Evolutionary conservation across 2,888 invertebrate genomes (phyloP).

Genomic region (Amphipoea oculea): DNA sequence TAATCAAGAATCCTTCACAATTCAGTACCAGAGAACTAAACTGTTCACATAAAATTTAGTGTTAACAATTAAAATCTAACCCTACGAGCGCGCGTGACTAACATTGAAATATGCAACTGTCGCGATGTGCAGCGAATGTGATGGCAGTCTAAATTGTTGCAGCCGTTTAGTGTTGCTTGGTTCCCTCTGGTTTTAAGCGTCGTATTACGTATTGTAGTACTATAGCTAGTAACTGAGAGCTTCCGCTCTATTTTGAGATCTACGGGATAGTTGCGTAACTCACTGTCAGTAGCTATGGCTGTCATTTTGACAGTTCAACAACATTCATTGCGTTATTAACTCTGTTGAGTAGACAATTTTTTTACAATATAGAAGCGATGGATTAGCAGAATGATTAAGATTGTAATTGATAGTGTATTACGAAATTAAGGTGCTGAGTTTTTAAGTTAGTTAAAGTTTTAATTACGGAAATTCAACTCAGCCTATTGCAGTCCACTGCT

Average conservation of each 20-base stretch:
- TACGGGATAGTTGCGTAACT: not conserved
- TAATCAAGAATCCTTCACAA: constrained; percentile 13
- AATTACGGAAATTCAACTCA: not conserved
- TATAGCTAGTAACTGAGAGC: not conserved
- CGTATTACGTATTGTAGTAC: constrained; percentile 44
- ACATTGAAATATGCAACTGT: constrained; percentile 87
- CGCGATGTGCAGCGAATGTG: constrained; percentile 77
- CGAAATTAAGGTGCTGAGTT: not conserved
- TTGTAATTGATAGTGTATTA: not conserved
- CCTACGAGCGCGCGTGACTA: constrained; percentile 80
- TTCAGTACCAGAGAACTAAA: constrained; percentile 2
- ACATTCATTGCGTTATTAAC: not conserved
- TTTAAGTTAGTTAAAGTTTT: not conserved
- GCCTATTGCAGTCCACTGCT: too few relatives aligned
- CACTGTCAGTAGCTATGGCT: not conserved
- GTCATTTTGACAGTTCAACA: not conserved
- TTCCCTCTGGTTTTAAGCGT: constrained; percentile 65
- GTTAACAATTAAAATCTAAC: constrained; percentile 65
- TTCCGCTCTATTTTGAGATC: not conserved
- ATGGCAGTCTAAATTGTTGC: constrained; percentile 80
- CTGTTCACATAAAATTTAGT: constrained; percentile 44
- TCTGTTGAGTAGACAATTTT: not conserved
- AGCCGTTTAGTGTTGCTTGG: constrained; percentile 76
- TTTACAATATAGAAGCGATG: not conserved
- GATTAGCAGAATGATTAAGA: not conserved